phyloP scores from a whole-genome alignment of 2,113 vertebrate species.

The Mormyrus lacerda region DNA sequence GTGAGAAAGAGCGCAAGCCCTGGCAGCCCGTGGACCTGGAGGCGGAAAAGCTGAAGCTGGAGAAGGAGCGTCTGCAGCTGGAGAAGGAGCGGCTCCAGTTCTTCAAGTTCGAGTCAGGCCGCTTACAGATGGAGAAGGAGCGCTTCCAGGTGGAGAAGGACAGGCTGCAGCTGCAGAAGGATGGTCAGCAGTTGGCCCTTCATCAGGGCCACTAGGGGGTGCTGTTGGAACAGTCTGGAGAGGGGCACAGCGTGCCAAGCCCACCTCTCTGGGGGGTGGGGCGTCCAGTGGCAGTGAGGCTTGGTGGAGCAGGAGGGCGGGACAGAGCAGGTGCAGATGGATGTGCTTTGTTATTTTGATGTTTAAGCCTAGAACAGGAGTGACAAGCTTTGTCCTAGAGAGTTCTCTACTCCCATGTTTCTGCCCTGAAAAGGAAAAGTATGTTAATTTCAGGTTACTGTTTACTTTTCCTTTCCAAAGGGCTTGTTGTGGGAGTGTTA shows the following conservation, averaged over 20 bases:
- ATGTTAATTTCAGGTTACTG: not conserved
- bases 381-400: not conserved
- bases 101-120: constrained; percentile 80
- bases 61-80: constrained; percentile 81
- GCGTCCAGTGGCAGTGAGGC: not conserved
- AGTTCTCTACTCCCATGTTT: not conserved
- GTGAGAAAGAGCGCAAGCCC: constrained; percentile 60
- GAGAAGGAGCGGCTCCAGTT: constrained; percentile 88
- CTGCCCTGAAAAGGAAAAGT: not conserved
- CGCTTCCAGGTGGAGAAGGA: constrained; percentile 88
- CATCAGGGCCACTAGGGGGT: constrained; percentile 33
- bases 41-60: constrained; percentile 78
- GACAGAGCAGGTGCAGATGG: not conserved
- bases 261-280: not conserved
- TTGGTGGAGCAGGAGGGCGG: not conserved
- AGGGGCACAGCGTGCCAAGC: not conserved
- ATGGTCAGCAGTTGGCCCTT: constrained; percentile 57
- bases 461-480: not conserved
- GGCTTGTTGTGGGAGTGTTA: not conserved
- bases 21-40: constrained; percentile 74
- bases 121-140: constrained; percentile 87
- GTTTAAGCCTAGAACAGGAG: not conserved
- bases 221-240: not conserved
- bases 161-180: constrained; percentile 80
- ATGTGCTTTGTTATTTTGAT: not conserved